Percentiles rank a stretch among this genome's conserved stretches.
Evolutionary conservation across 2,113 vertebrate species (phyloP).

Genomic region (Cololabis saira): DNA sequence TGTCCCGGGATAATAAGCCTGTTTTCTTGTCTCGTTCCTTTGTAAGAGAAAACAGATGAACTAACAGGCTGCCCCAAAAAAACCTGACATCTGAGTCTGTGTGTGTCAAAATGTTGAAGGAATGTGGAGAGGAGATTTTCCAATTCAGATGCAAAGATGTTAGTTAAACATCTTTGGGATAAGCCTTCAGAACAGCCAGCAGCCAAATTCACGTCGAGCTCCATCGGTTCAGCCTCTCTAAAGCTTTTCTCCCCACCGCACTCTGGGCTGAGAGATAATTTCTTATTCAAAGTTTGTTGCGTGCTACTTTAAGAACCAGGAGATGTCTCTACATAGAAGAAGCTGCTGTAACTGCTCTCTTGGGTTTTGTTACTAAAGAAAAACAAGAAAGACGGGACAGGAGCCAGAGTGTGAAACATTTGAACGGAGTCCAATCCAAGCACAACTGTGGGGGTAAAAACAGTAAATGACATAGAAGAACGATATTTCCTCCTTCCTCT

Average conservation of each 20-base stretch:
- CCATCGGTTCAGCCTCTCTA: neutral
- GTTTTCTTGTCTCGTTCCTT: conserved; percentile 31
- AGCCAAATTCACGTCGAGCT: conserved; percentile 14
- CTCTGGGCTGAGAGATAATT: no score
- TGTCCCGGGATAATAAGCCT: conserved; percentile 23
- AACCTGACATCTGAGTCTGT: neutral
- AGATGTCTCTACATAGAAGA: neutral
- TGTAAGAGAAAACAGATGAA: conserved; percentile 53
- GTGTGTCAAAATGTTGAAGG: conserved; percentile 2
- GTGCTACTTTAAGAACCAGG: neutral
- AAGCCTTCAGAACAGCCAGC: neutral
- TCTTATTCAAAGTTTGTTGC: conserved; percentile 1
- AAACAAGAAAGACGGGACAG: neutral
- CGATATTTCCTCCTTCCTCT: conserved; percentile 9
- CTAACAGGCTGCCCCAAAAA: conserved; percentile 3
- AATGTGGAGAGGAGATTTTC: conserved; percentile 26
- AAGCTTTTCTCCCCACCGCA: no score
- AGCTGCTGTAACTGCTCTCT: conserved; percentile 7
- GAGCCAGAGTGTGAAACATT: conserved; percentile 1
- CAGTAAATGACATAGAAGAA: conserved; percentile 16
- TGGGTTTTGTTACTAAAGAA: neutral
- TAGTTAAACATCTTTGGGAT: conserved; percentile 33
- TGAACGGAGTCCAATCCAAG: conserved; percentile 15
- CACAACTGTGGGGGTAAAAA: neutral
- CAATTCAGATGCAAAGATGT: conserved; percentile 26